Base-by-base conservation (phyloP, 1,140 invertebrate genomes). In the Pogonognathellus flavescens region DNA sequence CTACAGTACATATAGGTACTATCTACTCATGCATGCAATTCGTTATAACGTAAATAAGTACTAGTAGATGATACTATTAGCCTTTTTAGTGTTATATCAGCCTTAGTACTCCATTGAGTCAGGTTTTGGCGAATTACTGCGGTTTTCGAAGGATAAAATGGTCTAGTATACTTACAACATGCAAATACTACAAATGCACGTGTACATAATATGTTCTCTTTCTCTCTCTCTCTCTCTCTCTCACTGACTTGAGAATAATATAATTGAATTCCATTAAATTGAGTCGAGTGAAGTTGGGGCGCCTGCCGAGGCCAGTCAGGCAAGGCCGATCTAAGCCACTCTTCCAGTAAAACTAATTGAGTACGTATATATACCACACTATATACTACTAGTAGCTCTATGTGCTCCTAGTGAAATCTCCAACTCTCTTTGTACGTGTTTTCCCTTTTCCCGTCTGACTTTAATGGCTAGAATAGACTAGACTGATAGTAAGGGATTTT, bases 221-320 rank as follows among this genome's bases (percentile, higher is more conserved):
- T 41, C 31, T 41, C 31, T 41, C 31, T 41, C 31, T 41, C 31
- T 41, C 31, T 41, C 31, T 41, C 31, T 41, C 31, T 41, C 31
- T 41, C 31, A 14, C 53, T 76, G 41, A 31, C 70, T 76, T n/a
- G 70, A 76, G 70, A 76, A 76, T 76, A n/a, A 76, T 49, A 76
- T 76, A 76, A 76, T 76, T 76, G 70, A 76, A 76, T 76, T 76
- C 70, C 70, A 76, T 76, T 76, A 76, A 76, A 76, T 76, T 76
- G 70, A 76, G 70, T 76, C 70, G 25, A 25, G 25, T 76, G 49
- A 76, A 76, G 70, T 76, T 76, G 31, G 41, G 31, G 31, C 22
- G 25, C 70, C 70, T 25, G 41, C 11, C 66, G 53, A 57, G 53
- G 53, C n/a, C 53, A 57, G 53, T 57, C 53, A 13, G 11, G 31